These are phyloP conservation scores for Hydropotes inermis DNA, from an alignment of 2,113 vertebrate genomes.

Conservation along the genomic window DNA sequence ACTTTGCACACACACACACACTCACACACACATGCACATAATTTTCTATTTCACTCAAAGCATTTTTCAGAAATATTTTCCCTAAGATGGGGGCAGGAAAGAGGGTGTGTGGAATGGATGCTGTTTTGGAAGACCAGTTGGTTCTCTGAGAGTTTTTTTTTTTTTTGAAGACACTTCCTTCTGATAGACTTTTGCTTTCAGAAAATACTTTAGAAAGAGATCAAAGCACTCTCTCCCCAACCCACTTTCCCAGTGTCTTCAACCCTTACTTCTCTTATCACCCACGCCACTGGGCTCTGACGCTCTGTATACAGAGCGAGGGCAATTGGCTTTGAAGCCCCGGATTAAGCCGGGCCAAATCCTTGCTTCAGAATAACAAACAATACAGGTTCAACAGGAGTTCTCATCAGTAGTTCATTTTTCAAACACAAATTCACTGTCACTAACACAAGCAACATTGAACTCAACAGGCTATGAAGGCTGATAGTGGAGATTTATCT, in stretches of 20 bases:
- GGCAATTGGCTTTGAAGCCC: slow-evolving; percentile 91
- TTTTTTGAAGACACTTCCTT: slow-evolving; percentile 79
- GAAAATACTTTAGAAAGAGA: slow-evolving; percentile 89
- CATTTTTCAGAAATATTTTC: slow-evolving; percentile 78
- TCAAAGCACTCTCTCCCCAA: slow-evolving; percentile 90
- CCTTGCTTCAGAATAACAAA: slow-evolving; percentile 94
- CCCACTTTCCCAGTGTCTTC: slow-evolving; percentile 86
- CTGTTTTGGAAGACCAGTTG: slow-evolving; percentile 79
- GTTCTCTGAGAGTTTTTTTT: slow-evolving; percentile 77
- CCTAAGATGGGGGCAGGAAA: slow-evolving; percentile 12
- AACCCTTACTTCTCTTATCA: slow-evolving; percentile 92
- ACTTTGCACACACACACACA: slow-evolving; percentile 7
- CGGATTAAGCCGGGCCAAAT: slow-evolving; percentile 89
- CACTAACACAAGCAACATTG: slow-evolving; percentile 89
- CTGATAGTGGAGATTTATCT: slow-evolving; percentile 88
- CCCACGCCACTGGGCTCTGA: slow-evolving; percentile 87
- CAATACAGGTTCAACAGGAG: slow-evolving; percentile 87
- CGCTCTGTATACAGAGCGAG: slow-evolving; percentile 92
- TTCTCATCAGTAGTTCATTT: slow-evolving; percentile 91
- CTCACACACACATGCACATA: background rate
- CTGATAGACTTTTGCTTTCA: slow-evolving; percentile 90
- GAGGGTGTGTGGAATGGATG: slow-evolving; percentile 66
- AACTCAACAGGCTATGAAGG: slow-evolving; percentile 82
- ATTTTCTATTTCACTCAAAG: slow-evolving; percentile 69
- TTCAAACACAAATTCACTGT: slow-evolving; percentile 90